These are phyloP conservation scores for Oxycera nigricornis DNA, from an alignment of 2,888 invertebrate genomes.

Conservation along the genomic window DNA sequence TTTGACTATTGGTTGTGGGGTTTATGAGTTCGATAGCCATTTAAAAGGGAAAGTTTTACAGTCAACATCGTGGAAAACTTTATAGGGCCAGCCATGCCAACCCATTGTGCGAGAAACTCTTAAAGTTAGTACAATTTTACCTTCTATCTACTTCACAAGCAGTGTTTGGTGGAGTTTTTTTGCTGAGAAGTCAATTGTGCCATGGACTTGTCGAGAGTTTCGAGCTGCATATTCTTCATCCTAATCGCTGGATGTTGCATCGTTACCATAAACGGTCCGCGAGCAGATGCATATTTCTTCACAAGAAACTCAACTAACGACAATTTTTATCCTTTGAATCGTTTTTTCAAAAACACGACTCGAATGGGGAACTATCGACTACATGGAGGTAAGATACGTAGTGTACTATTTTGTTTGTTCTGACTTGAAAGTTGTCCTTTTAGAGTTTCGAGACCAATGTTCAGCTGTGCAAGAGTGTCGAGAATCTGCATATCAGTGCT, in stretches of 20 bases:
- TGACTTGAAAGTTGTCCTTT: conserved; percentile 7
- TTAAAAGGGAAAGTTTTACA: neutral
- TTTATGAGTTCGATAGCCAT: neutral
- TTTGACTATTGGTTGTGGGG: neutral
- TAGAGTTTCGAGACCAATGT: conserved; percentile 47
- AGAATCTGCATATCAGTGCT: conserved; percentile 48
- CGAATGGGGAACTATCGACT: neutral
- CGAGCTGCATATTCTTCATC: neutral
- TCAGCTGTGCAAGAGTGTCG: conserved; percentile 46
- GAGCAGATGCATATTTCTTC: neutral
- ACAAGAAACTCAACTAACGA: neutral
- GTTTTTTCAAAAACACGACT: neutral
- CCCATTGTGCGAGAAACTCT: neutral
- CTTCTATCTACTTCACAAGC: neutral
- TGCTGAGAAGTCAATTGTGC: too few species aligned
- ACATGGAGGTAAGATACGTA: conserved; percentile 11
- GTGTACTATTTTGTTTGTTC: too few species aligned
- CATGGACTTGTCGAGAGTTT: neutral
- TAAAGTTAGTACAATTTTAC: neutral
- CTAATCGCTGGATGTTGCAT: neutral
- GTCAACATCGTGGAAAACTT: neutral
- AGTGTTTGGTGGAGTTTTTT: neutral
- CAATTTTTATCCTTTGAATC: neutral
- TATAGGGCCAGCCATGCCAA: neutral
- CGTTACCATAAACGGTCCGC: neutral